Base-by-base conservation (phyloP, 92 coral and sea anemone genomes). In the Bergia puertoricense region DNA sequence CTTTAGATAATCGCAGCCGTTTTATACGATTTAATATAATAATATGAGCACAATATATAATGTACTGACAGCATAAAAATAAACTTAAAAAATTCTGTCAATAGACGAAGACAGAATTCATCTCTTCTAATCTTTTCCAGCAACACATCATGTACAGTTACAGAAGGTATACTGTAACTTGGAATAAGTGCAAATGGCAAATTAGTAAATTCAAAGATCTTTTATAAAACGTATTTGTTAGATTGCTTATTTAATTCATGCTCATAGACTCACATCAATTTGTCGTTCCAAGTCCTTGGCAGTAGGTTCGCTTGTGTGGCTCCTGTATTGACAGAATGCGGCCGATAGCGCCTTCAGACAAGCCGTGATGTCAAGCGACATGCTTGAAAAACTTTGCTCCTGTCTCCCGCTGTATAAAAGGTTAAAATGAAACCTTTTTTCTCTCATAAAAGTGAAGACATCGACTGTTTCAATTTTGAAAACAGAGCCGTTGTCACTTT, bases 321-420 rank as follows among this genome's bases (percentile, higher is more conserved):
- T 88, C 81, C 99, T 88, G 89, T 95, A 97, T 75, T 97, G 99
- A 45, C 96, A 91, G 88, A 95, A 97, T 38, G 99, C 98, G 57
- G 90, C 91, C 14, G 99, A 95, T 6, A 97, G 89, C n/a, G 98
- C 98, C 82, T 97, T 97, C 15, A 97, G 84, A 88, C 99, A 97
- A 10, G 96, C 98, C n/a, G 95, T 95, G 8, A 95, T 93, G 81
- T 97, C 98, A 86, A 97, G 88, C 66, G 99, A 93, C 99, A 97
- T 97, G 68, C 62, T 90, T 43, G 41, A 56, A 6, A 77, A 54
- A 86, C 6, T n/a, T 4, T 41, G 22, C 46, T 16, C 18, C 51
- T 40, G 39, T 77, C 30, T 39, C 56, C 43, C 16, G 65, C 23
- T 36, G n/a, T 87, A 43, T 30, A 1, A 43, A 81, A 51, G 44